These are phyloP conservation scores for Pseudorhombus dupliciocellatus DNA, from an alignment of 2,113 vertebrate genomes.

Conservation along the genomic window DNA sequence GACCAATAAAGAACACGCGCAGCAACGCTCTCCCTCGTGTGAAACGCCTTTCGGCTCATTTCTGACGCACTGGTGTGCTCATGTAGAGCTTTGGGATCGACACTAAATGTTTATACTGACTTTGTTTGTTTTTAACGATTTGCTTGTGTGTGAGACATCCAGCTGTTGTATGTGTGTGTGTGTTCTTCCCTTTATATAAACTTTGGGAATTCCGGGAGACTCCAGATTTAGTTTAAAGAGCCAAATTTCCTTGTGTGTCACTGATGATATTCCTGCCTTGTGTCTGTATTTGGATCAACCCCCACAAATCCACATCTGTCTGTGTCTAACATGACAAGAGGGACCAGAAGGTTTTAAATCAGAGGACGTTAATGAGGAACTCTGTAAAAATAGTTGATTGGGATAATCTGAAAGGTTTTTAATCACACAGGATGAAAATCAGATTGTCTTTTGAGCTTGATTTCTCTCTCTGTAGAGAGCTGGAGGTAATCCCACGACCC, in stretches of 20 bases:
- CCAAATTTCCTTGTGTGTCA: no score
- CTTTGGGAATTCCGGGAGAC: no score
- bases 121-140: neutral
- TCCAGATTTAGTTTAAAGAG: no score
- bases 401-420: neutral
- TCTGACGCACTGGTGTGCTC: conserved; percentile 30
- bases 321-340: no score
- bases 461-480: neutral
- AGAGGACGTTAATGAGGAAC: neutral
- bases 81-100: conserved; percentile 18
- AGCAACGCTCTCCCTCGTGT: conserved; percentile 18
- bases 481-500: no score
- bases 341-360: no score
- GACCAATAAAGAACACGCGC: conserved; percentile 44
- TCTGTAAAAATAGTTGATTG: neutral
- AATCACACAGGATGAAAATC: neutral
- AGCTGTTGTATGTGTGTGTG: neutral
- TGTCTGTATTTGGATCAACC: no score
- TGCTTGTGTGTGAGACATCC: neutral
- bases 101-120: neutral
- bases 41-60: conserved; percentile 26
- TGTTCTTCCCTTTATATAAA: neutral
- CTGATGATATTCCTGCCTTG: no score
- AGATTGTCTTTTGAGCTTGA: neutral
- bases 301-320: no score